Conservation (phyloP, 2,888 invertebrate species). For the Caenorhabditis virilis region DNA sequence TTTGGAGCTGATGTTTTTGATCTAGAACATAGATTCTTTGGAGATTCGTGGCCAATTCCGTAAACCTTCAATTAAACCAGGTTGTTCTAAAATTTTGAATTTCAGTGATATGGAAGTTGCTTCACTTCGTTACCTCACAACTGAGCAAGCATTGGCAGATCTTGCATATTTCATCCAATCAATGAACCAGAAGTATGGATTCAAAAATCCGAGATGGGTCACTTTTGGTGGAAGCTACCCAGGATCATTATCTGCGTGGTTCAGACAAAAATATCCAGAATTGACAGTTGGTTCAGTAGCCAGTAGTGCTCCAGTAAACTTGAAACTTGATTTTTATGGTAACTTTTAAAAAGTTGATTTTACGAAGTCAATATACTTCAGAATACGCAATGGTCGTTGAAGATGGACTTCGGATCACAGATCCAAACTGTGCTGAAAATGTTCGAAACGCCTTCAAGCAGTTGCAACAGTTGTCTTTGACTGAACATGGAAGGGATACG, state of each 20-base stretch:
- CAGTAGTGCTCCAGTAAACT: constrained; percentile 50
- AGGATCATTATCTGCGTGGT: constrained; percentile 55
- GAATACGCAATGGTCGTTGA: constrained; percentile 60
- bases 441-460: constrained; percentile 32
- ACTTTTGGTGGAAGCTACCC: constrained; percentile 64
- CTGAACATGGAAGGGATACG: constrained; percentile 39
- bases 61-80: no score
- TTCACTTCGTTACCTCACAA: constrained; percentile 41
- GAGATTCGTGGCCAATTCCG: constrained; percentile 48
- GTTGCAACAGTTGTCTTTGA: constrained; percentile 44
- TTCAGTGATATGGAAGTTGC: constrained; percentile 47
- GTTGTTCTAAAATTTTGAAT: neutral
- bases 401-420: constrained; percentile 41
- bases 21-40: constrained; percentile 55
- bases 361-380: no score
- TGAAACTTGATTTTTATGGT: constrained; percentile 54
- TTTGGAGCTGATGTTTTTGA: constrained; percentile 52
- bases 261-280: constrained; percentile 56
- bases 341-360: no score
- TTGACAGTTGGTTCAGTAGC: constrained; percentile 52
- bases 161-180: constrained; percentile 50
- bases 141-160: constrained; percentile 52
- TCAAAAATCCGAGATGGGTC: constrained; percentile 60
- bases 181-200: constrained; percentile 46
- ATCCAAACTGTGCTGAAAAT: constrained; percentile 32